Base-by-base conservation (phyloP, 2,797 vertebrate genomes). In the Sebastolobus altivelis region DNA sequence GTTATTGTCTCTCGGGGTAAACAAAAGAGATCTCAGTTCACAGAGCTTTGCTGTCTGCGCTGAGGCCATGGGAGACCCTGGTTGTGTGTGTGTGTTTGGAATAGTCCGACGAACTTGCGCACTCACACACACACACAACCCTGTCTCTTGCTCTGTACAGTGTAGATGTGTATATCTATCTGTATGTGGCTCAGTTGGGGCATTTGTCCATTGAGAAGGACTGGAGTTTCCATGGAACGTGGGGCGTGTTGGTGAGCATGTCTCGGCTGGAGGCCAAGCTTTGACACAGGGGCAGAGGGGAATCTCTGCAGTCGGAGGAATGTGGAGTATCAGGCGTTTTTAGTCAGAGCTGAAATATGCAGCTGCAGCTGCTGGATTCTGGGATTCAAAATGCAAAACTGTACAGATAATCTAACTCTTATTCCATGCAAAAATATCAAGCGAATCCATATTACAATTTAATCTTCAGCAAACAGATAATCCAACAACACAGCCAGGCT, bases 11-110 rank as follows among this genome's bases (percentile, higher is more conserved):
- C 63, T 86, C 8, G 56, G 78, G 77, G 77, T 73, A 84, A 93
- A 95, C 95, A 95, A 94, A 92, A 89, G 86, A 87, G 84, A 87
- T 89, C 86, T 92, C 90, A 95, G 92, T 92, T 90, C 88, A 93
- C 89, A 91, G 91, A 88, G 92, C 81, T 87, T 88, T 5, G 73
- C 90, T 92, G 92, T 94, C 89, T 92, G 90, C 80, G 37, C 84
- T 72, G 74, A 85, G 72, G 88, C 82, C 81, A 88, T 80, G 93
- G 92, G 91, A 94, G 93, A 93, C 92, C 94, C 91, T 84, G 72
- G 29, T 61, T 90, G 76, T 84, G 79, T 85, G 79, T 85, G 85
- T 59, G 83, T 52, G 67, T 87, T 72, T 66, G 76, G 38, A 60
- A 82, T 62, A 76, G 75, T 77, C 61, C 22, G 2, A 78, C 60